Evolutionary conservation across 2,888 invertebrate genomes (phyloP).

Genomic region (Chromoteleia sp.): DNA sequence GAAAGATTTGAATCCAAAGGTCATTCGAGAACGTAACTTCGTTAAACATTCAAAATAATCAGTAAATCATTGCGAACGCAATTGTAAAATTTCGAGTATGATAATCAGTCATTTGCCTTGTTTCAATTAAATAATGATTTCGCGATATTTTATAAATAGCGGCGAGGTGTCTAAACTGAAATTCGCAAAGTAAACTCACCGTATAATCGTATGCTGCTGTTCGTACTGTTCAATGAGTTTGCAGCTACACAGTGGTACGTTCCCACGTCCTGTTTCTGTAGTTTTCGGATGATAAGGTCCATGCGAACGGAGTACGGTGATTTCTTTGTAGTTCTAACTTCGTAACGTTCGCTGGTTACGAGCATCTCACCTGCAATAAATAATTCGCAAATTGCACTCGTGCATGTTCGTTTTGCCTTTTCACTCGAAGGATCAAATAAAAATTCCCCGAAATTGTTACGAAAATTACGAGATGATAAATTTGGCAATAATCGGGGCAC

Average conservation of each 20-base stretch:
- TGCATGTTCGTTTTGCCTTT: constrained; percentile 16
- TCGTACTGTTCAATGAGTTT: constrained; percentile 91
- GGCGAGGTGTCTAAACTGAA: constrained; percentile 33
- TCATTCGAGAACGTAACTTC: no score
- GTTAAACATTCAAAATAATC: no score
- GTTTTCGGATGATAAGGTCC: constrained; percentile 90
- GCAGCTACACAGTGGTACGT: constrained; percentile 93
- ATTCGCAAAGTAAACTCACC: constrained; percentile 86
- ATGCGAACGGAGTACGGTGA: constrained; percentile 91
- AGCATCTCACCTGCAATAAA: constrained; percentile 90
- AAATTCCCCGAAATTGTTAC: constrained; percentile 36
- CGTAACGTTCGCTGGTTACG: constrained; percentile 92
- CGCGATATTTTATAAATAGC: constrained; percentile 14
- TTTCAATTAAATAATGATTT: constrained; percentile 30
- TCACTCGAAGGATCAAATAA: constrained; percentile 41
- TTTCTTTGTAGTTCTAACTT: constrained; percentile 89
- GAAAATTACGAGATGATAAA: constrained; percentile 56
- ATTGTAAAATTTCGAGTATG: background rate
- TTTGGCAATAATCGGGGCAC: constrained; percentile 45
- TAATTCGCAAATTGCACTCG: constrained; percentile 40
- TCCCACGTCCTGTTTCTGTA: constrained; percentile 91
- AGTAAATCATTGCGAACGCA: background rate
- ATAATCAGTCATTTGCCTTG: background rate
- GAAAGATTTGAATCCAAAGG: no score
- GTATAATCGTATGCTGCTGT: constrained; percentile 94